These are phyloP conservation scores for Xerus inauris DNA, from an alignment of 2,113 vertebrate species.

Conservation along the genomic window DNA sequence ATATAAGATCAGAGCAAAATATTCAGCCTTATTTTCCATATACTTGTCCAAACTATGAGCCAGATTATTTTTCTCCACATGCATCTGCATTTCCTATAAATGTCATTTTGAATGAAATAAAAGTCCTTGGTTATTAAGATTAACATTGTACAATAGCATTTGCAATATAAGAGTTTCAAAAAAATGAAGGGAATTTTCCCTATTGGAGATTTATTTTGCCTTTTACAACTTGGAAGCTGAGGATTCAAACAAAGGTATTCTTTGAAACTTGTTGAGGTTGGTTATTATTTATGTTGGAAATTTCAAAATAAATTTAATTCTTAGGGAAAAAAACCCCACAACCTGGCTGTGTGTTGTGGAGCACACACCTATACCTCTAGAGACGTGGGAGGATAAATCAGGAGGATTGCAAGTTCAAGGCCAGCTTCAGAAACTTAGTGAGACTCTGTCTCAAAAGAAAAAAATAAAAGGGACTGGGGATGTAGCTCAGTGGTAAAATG, in stretches of 20 bases:
- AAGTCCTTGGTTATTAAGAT: background rate
- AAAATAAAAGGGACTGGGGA: too few species aligned
- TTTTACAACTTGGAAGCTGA: background rate
- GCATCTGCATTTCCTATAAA: background rate
- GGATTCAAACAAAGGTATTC: background rate
- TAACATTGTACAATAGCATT: background rate
- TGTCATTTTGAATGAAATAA: conserved; percentile 26
- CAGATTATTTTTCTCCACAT: background rate
- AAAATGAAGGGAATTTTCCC: background rate
- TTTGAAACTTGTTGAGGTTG: background rate
- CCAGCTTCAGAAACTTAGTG: too few species aligned
- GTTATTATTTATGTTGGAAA: background rate
- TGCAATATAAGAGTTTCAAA: background rate
- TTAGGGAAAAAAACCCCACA: background rate
- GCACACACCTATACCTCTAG: too few species aligned
- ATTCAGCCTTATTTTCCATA: background rate
- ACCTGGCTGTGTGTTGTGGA: too few species aligned
- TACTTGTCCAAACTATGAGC: background rate
- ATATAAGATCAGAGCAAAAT: background rate
- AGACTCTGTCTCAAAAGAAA: too few species aligned
- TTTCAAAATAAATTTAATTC: background rate
- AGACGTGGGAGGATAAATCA: too few species aligned
- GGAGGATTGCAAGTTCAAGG: too few species aligned
- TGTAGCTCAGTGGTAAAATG: too few species aligned
- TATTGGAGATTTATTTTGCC: background rate